phyloP scores from a whole-genome alignment of 2,797 vertebrate species.

The Catamblyrhynchus diadema region DNA sequence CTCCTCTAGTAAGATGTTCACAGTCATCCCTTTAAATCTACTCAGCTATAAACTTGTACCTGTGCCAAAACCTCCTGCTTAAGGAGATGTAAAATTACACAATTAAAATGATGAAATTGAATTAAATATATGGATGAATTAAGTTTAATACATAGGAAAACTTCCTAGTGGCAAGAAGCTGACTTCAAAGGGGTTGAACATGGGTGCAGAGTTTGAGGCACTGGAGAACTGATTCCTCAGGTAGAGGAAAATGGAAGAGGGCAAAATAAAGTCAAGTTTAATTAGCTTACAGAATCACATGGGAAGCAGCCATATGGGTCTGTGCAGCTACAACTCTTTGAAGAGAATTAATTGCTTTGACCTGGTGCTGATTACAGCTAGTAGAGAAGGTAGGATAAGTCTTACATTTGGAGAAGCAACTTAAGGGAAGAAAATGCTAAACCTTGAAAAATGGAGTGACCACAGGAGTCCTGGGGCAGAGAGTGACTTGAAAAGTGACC shows the following conservation, averaged over 20 bases:
- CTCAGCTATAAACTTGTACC: not conserved
- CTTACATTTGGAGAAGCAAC: not conserved
- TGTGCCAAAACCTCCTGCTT: not conserved
- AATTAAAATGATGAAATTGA: not conserved
- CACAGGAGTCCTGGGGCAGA: not conserved
- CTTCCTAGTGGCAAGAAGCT: not conserved
- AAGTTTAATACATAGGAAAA: not conserved
- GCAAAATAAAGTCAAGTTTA: constrained; percentile 57
- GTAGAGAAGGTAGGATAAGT: not conserved
- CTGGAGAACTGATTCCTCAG: not conserved
- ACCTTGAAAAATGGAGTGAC: not conserved
- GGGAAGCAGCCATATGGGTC: constrained; percentile 50
- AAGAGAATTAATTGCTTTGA: constrained; percentile 60
- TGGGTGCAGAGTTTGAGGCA: not conserved
- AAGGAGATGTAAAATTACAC: not conserved
- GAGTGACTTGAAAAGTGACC: not conserved
- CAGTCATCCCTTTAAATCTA: not conserved
- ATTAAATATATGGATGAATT: constrained; percentile 13
- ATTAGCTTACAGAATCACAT: constrained; percentile 24
- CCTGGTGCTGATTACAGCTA: constrained; percentile 33
- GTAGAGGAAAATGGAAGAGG: constrained; percentile 24
- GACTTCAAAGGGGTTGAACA: not conserved
- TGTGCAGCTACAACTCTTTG: constrained; percentile 2
- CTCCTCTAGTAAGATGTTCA: not conserved
- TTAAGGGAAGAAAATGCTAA: not conserved